These are phyloP conservation scores for Aphaenogaster floridana DNA, from an alignment of 1,140 invertebrate genomes.

Conservation along the genomic window DNA sequence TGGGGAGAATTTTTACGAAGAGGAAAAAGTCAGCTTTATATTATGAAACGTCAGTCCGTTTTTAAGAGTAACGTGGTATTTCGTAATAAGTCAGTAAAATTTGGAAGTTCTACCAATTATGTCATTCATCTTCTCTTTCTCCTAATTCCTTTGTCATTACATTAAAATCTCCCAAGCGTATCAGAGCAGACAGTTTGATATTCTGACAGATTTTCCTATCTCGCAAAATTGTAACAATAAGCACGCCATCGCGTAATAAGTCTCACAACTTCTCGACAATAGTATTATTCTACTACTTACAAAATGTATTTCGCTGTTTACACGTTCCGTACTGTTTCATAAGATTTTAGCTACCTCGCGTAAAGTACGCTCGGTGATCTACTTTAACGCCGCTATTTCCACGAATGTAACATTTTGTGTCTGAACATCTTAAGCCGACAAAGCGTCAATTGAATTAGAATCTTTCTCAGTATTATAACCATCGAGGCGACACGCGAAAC, in stretches of 20 bases:
- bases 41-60: constrained; percentile 5
- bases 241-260: constrained; percentile 53
- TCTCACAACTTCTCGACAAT: constrained; percentile 54
- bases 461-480: background rate
- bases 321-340: constrained; percentile 22
- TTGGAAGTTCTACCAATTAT: constrained; percentile 37
- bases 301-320: constrained; percentile 48
- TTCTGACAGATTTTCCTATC: constrained; percentile 53
- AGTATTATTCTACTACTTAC: constrained; percentile 46
- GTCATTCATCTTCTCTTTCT: constrained; percentile 20
- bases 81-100: constrained; percentile 39
- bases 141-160: constrained; percentile 42
- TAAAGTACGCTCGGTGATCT: constrained; percentile 25
- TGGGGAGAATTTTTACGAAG: background rate
- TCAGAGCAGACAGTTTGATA: constrained; percentile 39
- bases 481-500: background rate
- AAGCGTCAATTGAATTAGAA: constrained; percentile 32
- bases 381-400: constrained; percentile 29
- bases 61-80: background rate
- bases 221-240: constrained; percentile 57
- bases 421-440: constrained; percentile 12
- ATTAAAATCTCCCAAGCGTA: constrained; percentile 49
- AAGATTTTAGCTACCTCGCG: constrained; percentile 31
- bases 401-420: constrained; percentile 16
- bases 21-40: background rate